Conservation (phyloP, 2,888 invertebrate genomes). For the Tubulanus polymorphus region DNA sequence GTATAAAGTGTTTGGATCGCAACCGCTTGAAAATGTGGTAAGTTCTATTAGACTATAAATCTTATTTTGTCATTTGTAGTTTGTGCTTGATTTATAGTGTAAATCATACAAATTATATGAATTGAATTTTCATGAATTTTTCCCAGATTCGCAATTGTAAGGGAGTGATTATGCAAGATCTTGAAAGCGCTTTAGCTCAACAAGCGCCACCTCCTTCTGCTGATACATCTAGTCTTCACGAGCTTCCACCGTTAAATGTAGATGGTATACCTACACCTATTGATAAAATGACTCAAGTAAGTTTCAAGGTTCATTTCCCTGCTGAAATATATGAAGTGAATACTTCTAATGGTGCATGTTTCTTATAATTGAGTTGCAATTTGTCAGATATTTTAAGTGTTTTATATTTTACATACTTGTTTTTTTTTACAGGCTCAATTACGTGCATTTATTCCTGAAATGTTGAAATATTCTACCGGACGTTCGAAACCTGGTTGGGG, state of each 20-base stretch:
- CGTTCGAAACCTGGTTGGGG: conserved; percentile 98
- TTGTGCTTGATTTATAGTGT: no score
- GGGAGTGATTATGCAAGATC: conserved; percentile 88
- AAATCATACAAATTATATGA: no score
- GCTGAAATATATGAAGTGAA: no score
- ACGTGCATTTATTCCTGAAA: conserved; percentile 92
- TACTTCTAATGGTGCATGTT: no score
- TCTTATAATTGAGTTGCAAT: no score
- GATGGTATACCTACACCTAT: conserved; percentile 97
- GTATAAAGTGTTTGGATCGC: conserved; percentile 92
- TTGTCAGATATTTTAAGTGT: background rate
- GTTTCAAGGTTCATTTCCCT: no score
- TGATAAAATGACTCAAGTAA: conserved; percentile 91
- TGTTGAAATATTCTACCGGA: conserved; percentile 94
- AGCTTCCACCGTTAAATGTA: conserved; percentile 91
- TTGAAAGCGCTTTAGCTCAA: conserved; percentile 87
- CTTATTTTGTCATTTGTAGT: no score
- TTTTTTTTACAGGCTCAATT: conserved; percentile 69
- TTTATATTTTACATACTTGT: background rate
- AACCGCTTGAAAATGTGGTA: conserved; percentile 91
- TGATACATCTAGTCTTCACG: conserved; percentile 90
- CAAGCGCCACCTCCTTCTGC: conserved; percentile 82
- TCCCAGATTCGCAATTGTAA: conserved; percentile 72
- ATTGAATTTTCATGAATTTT: background rate
- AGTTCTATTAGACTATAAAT: no score